These are phyloP conservation scores for Eilema sororculum DNA, from an alignment of 2,888 invertebrate genomes.

Conservation along the genomic window DNA sequence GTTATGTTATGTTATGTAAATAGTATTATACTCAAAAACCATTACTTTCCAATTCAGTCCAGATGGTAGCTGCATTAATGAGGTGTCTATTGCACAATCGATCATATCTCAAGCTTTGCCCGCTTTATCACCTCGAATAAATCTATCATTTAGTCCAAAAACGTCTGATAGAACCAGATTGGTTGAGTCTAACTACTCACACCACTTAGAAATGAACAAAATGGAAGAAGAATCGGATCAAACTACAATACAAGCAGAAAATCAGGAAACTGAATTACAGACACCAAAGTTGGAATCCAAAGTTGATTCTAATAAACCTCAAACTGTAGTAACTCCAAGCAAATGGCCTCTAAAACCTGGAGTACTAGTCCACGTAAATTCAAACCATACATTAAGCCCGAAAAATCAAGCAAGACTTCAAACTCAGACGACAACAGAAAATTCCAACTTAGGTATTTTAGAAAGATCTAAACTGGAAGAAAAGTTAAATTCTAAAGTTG, in stretches of 20 bases:
- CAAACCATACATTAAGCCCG: constrained; percentile 90
- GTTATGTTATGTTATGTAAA: no score
- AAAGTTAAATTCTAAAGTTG: constrained; percentile 62
- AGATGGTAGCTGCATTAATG: constrained; percentile 85
- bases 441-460: constrained; percentile 75
- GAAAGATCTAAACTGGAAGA: constrained; percentile 71
- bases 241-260: constrained; percentile 62
- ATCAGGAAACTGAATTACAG: constrained; percentile 57
- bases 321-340: constrained; percentile 84
- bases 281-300: constrained; percentile 66
- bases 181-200: constrained; percentile 64
- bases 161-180: constrained; percentile 81
- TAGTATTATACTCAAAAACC: constrained; percentile 5
- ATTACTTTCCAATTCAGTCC: constrained; percentile 69
- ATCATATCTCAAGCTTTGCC: constrained; percentile 86
- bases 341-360: constrained; percentile 96
- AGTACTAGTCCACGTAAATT: constrained; percentile 95
- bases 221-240: constrained; percentile 71
- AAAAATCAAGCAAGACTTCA: constrained; percentile 81
- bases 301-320: constrained; percentile 63
- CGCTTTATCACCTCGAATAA: constrained; percentile 80
- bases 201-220: constrained; percentile 74
- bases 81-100: constrained; percentile 85
- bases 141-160: constrained; percentile 80
- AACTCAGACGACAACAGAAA: constrained; percentile 60